Base-by-base conservation (phyloP, 2,888 invertebrate species). In the Dioctria linearis region DNA sequence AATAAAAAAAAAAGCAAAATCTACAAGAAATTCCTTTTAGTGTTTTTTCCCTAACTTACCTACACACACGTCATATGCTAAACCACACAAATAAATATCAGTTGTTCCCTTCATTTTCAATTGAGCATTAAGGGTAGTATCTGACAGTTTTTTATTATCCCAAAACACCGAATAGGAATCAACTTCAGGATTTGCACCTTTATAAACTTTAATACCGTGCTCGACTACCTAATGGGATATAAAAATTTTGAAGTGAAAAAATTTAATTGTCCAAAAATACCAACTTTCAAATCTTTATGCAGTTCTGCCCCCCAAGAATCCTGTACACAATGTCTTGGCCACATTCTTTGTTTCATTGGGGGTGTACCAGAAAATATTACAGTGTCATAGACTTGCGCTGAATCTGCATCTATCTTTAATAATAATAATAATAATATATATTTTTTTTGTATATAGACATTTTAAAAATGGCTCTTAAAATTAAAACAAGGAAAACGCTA, bases 91-190 rank as follows among this genome's bases (percentile, higher is more conserved):
- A 88, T 96, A 98, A 84, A 98, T 95, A 87, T 98, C 98, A 4
- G 97, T 96, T 73, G 96, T 94, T 80, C 93, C 93, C 85, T 94
- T 93, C 88, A 93, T 90, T 81, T 94, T 93, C 80, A 98, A 91
- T 87, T 96, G 95, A 6, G 93, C 92, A 86, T 94, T 93, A 65
- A 98, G 91, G 9, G 94, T 94, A 4, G 98, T 98, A 87, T 96
- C 94, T 1, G 95, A 94, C 82, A 95, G 90, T 89, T 96, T 96
- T 90, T 96, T 95, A 90, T 99, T 99, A 90, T 99, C 98, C 96
- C 97, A 98, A 91, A 99, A 99, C 66, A 98, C 98, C 0, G 98
- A 98, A 89, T 99, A 99, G 2, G 98, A 97, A 89, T 99, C 99
- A 80, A 98, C 95, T 84, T 97, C 96, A 0, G 98, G 95, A 89